Evolutionary conservation across 2,888 invertebrate species (phyloP).

Genomic region (Seira ritae): DNA sequence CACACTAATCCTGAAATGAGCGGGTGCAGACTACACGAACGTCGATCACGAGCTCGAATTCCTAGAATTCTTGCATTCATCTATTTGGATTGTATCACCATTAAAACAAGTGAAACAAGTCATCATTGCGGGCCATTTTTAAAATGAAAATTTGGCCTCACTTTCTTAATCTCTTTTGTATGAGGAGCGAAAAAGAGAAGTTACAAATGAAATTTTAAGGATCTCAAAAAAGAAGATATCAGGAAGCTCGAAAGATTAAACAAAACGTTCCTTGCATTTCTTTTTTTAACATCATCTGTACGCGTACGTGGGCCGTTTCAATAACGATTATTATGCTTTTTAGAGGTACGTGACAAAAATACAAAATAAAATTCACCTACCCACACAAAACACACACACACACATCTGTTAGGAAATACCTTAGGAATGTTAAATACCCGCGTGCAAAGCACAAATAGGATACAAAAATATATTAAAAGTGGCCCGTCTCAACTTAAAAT

Average conservation of each 20-base stretch:
- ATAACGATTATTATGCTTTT: slow-evolving; percentile 58
- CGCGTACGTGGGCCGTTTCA: slow-evolving; percentile 51
- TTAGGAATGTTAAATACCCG: slow-evolving; percentile 57
- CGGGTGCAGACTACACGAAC: too few species aligned
- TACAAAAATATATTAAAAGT: background rate
- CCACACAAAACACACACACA: background rate
- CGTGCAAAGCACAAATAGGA: background rate
- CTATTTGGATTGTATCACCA: too few species aligned
- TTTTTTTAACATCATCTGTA: background rate
- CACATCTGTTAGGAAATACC: slow-evolving; percentile 36
- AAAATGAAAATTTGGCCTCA: background rate
- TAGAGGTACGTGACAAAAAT: slow-evolving; percentile 68
- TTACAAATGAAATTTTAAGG: background rate
- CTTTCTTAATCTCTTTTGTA: background rate
- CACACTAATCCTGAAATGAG: too few species aligned
- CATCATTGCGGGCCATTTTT: background rate
- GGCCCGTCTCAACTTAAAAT: background rate
- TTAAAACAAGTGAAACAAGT: background rate
- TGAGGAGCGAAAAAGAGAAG: background rate
- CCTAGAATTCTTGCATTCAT: too few species aligned
- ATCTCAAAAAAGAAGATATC: slow-evolving; percentile 27
- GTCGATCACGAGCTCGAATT: too few species aligned
- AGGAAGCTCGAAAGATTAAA: slow-evolving; percentile 23
- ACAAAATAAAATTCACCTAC: slow-evolving; percentile 42
- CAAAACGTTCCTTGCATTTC: slow-evolving; percentile 19